phyloP scores from a whole-genome alignment of 2,888 invertebrate species.

The Podabrus alpinus region DNA sequence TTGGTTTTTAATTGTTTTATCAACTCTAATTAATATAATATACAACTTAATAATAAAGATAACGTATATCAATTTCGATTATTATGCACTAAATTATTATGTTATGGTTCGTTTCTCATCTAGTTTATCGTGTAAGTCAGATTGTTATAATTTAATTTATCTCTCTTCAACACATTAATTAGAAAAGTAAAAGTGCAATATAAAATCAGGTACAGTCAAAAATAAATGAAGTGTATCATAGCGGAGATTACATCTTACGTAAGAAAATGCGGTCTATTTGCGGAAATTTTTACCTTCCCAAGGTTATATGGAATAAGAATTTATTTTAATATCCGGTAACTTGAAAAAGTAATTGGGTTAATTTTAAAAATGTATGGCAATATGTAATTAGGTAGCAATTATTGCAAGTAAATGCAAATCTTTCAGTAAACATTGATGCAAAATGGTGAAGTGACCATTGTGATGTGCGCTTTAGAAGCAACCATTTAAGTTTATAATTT shows the following conservation, averaged over 20 bases:
- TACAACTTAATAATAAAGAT: conserved; percentile 1
- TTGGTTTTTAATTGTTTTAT: neutral
- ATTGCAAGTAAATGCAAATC: neutral
- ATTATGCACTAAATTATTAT: conserved; percentile 24
- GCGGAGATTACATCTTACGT: conserved; percentile 32
- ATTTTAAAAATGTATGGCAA: conserved; percentile 15
- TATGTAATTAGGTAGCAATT: conserved; percentile 7
- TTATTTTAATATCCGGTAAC: conserved; percentile 21
- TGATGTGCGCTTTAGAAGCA: neutral
- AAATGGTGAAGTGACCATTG: neutral
- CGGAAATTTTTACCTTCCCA: conserved; percentile 36
- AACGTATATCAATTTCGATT: conserved; percentile 13
- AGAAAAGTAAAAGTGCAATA: conserved; percentile 18
- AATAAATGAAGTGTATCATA: conserved; percentile 31
- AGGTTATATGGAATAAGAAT: conserved; percentile 30
- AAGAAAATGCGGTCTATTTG: conserved; percentile 34
- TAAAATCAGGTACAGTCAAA: neutral
- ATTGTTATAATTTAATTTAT: neutral
- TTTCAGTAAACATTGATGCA: too few species aligned
- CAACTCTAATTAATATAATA: neutral
- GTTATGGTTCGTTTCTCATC: conserved; percentile 36
- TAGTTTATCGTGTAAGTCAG: conserved; percentile 24
- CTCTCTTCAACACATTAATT: neutral
- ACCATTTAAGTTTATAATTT: neutral
- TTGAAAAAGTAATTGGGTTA: conserved; percentile 11